Base-by-base conservation (phyloP, 2,888 invertebrate species). In the Cancer borealis region DNA sequence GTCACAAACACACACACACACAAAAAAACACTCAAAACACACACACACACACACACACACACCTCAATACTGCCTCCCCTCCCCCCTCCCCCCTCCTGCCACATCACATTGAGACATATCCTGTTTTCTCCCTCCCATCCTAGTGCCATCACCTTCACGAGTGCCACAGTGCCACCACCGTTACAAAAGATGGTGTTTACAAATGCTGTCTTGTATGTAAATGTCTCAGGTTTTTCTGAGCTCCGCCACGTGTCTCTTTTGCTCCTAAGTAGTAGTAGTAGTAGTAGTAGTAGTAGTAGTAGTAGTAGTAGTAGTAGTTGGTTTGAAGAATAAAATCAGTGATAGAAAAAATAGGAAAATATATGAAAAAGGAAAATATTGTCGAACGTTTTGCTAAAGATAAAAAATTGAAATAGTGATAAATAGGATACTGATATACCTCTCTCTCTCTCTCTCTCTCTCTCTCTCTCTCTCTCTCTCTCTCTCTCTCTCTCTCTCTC, bases 401-500 rank as follows among this genome's bases (percentile, higher is more conserved):
- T 0, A 39, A 39, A 39, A 39, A 39, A 39, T 39, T 39, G 39
- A 39, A 39, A 39, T 1, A 39, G 39, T 39, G 39, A 39, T 39
- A 39, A 12, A 49, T 0, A 49, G 12, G 49, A 0, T 49, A 49
- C 17, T n/a, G 45, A 4, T 88, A 17, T 88, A 14, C 46, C 88
- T 46, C 45, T 12, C 88, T 46, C 89, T 89, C 89, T 89, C 89
- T 46, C 47, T 46, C 45, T 89, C 89, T 46, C 47, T 46, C 89
- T 89, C 89, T 46, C 47, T 46, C 47, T 89, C 89, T 89, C 89
- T 89, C 89, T 89, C 89, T 89, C 47, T 89, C 89, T 46, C 47
- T 46, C 89, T 46, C 47, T 89, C 89, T 89, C 89, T 90, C 21
- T 90, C 49, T n/a, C 49, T 26, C 14, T 90, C 30, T 14, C 14